These are phyloP conservation scores for Notothenia rossii DNA, from an alignment of 2,113 vertebrate genomes.

Conservation along the genomic window DNA sequence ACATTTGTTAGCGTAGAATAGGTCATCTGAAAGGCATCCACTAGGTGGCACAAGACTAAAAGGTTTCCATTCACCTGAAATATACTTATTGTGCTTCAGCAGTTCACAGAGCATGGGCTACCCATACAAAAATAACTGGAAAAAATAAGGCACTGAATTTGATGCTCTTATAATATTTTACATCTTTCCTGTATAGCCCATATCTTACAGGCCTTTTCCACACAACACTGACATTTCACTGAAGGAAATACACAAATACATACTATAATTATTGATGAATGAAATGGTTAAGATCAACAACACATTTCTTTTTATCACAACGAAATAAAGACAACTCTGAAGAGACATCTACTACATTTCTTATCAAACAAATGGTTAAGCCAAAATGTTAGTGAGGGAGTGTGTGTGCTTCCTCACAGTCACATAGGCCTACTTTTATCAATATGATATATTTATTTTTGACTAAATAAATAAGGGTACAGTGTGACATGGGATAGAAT, in stretches of 20 bases:
- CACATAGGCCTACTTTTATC: background rate
- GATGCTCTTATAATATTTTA: background rate
- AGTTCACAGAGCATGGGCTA: too few species aligned
- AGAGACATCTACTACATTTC: too few species aligned
- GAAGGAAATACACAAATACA: background rate
- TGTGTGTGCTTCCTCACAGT: too few species aligned
- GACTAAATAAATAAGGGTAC: too few species aligned
- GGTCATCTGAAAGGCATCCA: background rate
- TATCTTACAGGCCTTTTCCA: background rate
- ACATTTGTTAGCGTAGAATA: background rate
- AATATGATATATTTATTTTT: too few species aligned
- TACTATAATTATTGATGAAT: background rate
- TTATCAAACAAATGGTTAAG: background rate
- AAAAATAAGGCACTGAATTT: too few species aligned
- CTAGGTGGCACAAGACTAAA: conserved; percentile 3
- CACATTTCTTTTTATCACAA: background rate
- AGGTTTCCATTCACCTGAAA: too few species aligned
- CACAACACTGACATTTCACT: background rate
- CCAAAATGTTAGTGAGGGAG: too few species aligned
- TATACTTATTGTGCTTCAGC: too few species aligned
- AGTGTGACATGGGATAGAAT: too few species aligned
- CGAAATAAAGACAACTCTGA: too few species aligned
- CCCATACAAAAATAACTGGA: too few species aligned
- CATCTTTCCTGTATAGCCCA: background rate
- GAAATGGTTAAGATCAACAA: background rate